Evolutionary conservation across 2,113 vertebrate species (phyloP).

Genomic region (Camelus dromedarius): DNA sequence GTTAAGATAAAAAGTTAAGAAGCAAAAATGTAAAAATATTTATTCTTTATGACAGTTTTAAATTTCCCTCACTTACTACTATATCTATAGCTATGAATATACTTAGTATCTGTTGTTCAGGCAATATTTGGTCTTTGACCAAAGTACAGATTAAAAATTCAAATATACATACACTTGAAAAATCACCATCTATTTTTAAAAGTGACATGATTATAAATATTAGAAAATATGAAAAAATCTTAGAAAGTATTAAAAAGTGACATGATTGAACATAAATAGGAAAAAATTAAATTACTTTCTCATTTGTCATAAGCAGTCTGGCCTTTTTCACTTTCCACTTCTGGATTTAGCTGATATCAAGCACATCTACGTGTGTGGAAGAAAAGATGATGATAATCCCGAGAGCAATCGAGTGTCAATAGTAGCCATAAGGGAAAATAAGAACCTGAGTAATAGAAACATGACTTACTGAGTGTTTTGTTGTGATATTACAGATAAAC

Average conservation of each 20-base stretch:
- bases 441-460: not conserved
- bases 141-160: constrained; percentile 16
- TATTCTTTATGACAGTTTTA: not conserved
- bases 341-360: not conserved
- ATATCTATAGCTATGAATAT: not conserved
- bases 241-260: not conserved
- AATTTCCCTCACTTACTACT: not conserved
- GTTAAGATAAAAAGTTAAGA: not conserved
- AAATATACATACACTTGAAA: constrained; percentile 40
- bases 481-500: not conserved
- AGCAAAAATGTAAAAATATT: not conserved
- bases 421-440: not conserved
- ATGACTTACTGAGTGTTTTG: not conserved
- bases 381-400: not conserved
- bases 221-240: no score
- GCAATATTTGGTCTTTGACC: not conserved
- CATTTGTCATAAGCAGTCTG: not conserved
- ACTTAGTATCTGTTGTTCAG: not conserved
- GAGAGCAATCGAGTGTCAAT: not conserved
- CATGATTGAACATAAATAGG: not conserved
- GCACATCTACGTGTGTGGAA: not conserved
- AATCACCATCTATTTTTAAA: constrained; percentile 13
- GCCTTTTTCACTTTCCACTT: not conserved
- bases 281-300: constrained; percentile 2
- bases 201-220: not conserved